Evolutionary conservation across 2,797 vertebrate species (phyloP).

Genomic region (Fratercula arctica): DNA sequence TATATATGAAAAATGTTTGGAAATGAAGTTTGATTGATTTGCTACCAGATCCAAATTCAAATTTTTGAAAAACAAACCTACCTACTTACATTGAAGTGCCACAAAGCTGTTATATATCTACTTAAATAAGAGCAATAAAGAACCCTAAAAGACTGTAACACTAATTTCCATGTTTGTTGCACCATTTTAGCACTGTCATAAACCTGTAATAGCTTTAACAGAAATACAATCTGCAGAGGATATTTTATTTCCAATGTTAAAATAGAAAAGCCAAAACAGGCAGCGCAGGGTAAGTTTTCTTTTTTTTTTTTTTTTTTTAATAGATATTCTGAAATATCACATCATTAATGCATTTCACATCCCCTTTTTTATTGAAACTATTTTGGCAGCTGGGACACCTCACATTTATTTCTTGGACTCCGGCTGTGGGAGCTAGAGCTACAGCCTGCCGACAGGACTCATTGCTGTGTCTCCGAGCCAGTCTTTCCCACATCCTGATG

Average conservation of each 20-base stretch:
- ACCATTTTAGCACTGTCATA: constrained; percentile 69
- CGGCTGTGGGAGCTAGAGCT: neutral
- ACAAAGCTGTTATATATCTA: constrained; percentile 58
- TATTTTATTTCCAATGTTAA: constrained; percentile 65
- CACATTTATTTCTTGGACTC: constrained; percentile 37
- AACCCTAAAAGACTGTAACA: constrained; percentile 29
- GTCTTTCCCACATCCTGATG: constrained; percentile 27
- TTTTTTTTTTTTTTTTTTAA: neutral
- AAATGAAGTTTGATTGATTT: constrained; percentile 25
- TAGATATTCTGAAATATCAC: constrained; percentile 8
- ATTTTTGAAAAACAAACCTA: constrained; percentile 56
- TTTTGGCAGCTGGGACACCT: constrained; percentile 15
- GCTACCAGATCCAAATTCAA: constrained; percentile 43
- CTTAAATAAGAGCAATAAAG: constrained; percentile 62
- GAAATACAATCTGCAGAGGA: constrained; percentile 60
- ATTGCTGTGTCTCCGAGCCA: neutral
- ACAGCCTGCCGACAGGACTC: neutral
- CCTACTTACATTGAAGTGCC: constrained; percentile 36
- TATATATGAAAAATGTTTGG: constrained; percentile 24
- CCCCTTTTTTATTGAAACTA: neutral
- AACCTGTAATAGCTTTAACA: constrained; percentile 67
- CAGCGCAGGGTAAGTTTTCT: neutral
- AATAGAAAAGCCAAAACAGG: constrained; percentile 31
- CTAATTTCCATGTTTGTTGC: constrained; percentile 67
- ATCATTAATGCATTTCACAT: constrained; percentile 4